Percentiles rank a stretch among this genome's conserved stretches.
Evolutionary conservation across 2,113 vertebrate genomes (phyloP).

Genomic region (Sphaerodactylus townsendi): DNA sequence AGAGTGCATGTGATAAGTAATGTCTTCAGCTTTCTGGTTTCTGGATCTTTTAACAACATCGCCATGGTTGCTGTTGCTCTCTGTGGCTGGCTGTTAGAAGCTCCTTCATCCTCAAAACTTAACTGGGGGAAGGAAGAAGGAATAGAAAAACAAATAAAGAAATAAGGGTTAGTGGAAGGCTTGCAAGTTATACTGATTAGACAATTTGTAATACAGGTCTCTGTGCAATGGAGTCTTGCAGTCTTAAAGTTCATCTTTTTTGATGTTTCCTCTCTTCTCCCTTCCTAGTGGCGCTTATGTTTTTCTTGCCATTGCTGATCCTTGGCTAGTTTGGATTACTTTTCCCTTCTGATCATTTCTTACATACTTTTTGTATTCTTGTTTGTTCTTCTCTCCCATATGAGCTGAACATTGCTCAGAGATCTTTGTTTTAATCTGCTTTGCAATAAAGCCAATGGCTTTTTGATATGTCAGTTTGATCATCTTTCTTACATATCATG

Average conservation of each 20-base stretch:
- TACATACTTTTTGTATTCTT: conserved; percentile 19
- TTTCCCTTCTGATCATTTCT: background rate
- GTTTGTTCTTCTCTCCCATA: background rate
- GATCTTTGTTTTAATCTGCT: conserved; percentile 19
- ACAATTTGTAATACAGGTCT: conserved; percentile 17
- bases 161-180: background rate
- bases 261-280: background rate
- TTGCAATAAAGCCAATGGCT: conserved; percentile 10
- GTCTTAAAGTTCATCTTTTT: background rate
- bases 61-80: background rate
- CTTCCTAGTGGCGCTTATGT: background rate
- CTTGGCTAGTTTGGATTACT: background rate
- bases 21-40: background rate
- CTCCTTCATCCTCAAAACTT: no score
- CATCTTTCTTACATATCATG: conserved; percentile 12
- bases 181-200: background rate
- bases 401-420: background rate
- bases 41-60: background rate
- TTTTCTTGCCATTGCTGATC: conserved; percentile 16
- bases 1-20: background rate
- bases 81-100: no score
- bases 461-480: background rate
- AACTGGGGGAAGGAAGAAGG: no score
- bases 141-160: no score
- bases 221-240: conserved; percentile 1